Percentiles rank a stretch among this genome's conserved stretches.
These are phyloP conservation scores for Clostera curtula DNA, from an alignment of 2,888 invertebrate genomes.

Conservation along the genomic window DNA sequence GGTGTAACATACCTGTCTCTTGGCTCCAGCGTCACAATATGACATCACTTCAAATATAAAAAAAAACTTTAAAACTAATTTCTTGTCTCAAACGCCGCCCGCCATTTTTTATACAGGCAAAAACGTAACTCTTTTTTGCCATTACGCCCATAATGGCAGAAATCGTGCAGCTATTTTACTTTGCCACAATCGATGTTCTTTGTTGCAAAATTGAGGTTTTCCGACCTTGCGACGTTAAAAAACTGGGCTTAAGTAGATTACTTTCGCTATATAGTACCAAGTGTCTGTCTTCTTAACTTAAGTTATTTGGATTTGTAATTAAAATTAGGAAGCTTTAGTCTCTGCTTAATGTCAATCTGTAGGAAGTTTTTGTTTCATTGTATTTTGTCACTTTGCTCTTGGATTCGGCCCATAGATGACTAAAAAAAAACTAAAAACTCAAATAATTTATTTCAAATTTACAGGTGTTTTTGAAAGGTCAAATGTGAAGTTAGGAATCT, in stretches of 20 bases:
- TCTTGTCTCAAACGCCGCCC: constrained; percentile 17
- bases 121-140: constrained; percentile 27
- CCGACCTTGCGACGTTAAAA: constrained; percentile 35
- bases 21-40: too few relatives aligned
- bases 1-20: too few relatives aligned
- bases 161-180: constrained; percentile 28
- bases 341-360: constrained; percentile 13
- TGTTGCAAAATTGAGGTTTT: constrained; percentile 40
- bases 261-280: constrained; percentile 43
- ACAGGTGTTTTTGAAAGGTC: too few relatives aligned
- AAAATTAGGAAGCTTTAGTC: constrained; percentile 29
- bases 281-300: constrained; percentile 32
- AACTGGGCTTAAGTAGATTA: constrained; percentile 34
- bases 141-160: constrained; percentile 23
- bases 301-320: constrained; percentile 40
- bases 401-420: too few relatives aligned
- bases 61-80: constrained; percentile 2
- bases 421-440: too few relatives aligned
- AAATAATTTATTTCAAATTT: too few relatives aligned
- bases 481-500: too few relatives aligned
- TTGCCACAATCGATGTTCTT: constrained; percentile 33
- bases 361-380: constrained; percentile 14
- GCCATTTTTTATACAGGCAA: constrained; percentile 22
- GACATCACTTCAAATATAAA: background rate
- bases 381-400: constrained; percentile 11